Conservation (phyloP, 2,888 invertebrate species). For the Ectemnius lituratus region DNA sequence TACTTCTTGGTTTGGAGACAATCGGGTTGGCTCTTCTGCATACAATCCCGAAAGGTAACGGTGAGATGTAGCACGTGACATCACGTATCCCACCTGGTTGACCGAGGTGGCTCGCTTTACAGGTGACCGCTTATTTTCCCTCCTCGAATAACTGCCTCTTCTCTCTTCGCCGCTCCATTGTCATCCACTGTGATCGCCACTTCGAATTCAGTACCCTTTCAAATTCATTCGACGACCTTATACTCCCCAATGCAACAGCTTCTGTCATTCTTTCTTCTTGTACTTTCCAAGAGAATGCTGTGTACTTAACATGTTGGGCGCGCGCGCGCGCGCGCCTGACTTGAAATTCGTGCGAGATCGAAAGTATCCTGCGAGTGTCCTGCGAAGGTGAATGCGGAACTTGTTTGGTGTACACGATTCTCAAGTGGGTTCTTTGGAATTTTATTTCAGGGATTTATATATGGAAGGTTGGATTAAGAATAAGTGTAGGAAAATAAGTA, state of each 20-base stretch:
- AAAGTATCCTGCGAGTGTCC: too few species aligned
- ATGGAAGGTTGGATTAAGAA: too few species aligned
- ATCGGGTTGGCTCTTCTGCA: constrained; percentile 52
- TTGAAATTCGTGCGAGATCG: too few species aligned
- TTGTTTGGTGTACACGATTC: too few species aligned
- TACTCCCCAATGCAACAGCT: too few species aligned
- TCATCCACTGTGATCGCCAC: constrained; percentile 5
- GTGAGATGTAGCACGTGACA: constrained; percentile 64
- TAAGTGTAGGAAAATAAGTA: too few species aligned
- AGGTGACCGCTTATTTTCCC: constrained; percentile 53
- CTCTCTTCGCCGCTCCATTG: constrained; percentile 9
- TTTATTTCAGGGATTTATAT: too few species aligned
- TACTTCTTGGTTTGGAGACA: constrained; percentile 62
- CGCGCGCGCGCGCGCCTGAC: neutral
- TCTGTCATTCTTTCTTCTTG: too few species aligned
- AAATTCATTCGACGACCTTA: neutral
- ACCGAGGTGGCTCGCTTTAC: constrained; percentile 52
- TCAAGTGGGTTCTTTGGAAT: too few species aligned
- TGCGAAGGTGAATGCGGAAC: too few species aligned
- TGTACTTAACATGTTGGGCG: too few species aligned
- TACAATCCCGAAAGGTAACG: constrained; percentile 59
- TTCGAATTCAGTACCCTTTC: neutral
- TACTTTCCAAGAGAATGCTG: too few species aligned
- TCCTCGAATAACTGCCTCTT: constrained; percentile 30
- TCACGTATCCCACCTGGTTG: constrained; percentile 60